Percentiles rank a stretch among this genome's conserved stretches.
Conservation (phyloP, 1,140 invertebrate genomes). For the Scaptomyza pallida region DNA sequence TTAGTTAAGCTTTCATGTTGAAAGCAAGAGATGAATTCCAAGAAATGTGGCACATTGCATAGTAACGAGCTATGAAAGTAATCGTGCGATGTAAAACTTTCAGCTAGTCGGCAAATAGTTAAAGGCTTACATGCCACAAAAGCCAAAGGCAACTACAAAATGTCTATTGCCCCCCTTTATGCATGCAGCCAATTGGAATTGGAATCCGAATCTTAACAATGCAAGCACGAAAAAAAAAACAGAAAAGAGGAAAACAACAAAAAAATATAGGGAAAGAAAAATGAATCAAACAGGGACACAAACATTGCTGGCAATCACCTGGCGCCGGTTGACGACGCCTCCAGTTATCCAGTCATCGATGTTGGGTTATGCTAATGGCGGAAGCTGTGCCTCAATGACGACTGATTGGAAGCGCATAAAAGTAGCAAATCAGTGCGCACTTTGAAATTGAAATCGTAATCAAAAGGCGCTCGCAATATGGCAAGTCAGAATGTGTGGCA, state of each 20-base stretch:
- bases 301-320: conserved; percentile 74
- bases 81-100: neutral
- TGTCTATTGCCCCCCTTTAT: conserved; percentile 6
- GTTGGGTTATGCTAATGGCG: conserved; percentile 75
- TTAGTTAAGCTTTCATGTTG: too few species aligned
- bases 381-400: conserved; percentile 55
- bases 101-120: conserved; percentile 13
- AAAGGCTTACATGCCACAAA: conserved; percentile 25
- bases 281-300: conserved; percentile 42
- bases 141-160: conserved; percentile 9
- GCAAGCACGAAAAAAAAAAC: conserved; percentile 21
- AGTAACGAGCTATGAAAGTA: neutral
- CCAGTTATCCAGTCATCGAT: conserved; percentile 24
- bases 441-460: conserved; percentile 82
- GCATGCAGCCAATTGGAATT: conserved; percentile 45
- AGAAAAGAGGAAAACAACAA: conserved; percentile 7
- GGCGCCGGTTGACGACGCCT: conserved; percentile 49
- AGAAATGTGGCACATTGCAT: too few species aligned
- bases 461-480: conserved; percentile 53
- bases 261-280: conserved; percentile 25
- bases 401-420: conserved; percentile 77
- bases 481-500: conserved; percentile 20
- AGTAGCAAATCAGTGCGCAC: conserved; percentile 76
- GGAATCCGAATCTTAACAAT: conserved; percentile 42
- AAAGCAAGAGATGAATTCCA: too few species aligned